Conservation (phyloP, 2,797 vertebrate species). For the Phoebastria nigripes region DNA sequence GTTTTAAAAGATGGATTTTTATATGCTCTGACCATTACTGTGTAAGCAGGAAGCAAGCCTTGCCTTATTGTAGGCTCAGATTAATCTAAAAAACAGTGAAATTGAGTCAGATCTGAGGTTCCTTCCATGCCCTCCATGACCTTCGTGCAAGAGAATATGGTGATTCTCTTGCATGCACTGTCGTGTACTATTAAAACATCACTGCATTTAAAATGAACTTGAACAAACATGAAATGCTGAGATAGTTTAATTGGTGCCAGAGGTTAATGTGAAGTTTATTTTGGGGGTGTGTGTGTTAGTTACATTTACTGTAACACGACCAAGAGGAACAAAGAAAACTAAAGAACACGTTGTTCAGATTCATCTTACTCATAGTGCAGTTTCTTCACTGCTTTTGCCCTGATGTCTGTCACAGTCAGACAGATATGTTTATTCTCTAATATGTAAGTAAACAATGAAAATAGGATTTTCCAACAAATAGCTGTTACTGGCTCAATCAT, state of each 20-base stretch:
- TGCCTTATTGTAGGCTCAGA: background rate
- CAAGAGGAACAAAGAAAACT: background rate
- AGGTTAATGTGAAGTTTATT: slow-evolving; percentile 10
- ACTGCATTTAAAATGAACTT: background rate
- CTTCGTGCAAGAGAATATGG: background rate
- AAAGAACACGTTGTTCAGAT: background rate
- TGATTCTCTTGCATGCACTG: background rate
- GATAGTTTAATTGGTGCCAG: background rate
- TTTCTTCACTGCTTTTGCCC: background rate
- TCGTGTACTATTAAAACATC: background rate
- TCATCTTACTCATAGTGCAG: background rate
- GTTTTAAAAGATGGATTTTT: background rate
- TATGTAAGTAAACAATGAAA: background rate
- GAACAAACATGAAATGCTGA: background rate
- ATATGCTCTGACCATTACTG: background rate
- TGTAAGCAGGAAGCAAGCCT: background rate
- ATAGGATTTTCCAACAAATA: background rate
- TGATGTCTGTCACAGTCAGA: background rate
- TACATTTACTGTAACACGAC: background rate
- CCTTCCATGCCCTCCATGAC: background rate
- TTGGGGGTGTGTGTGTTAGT: background rate
- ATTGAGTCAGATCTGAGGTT: background rate
- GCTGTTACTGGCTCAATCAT: background rate
- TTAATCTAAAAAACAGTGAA: background rate
- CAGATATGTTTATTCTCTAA: background rate